Evolutionary conservation across 2,888 invertebrate genomes (phyloP), one percentile per base, ranked within the genome.

Genomic region (Stenurella melanura): DNA sequence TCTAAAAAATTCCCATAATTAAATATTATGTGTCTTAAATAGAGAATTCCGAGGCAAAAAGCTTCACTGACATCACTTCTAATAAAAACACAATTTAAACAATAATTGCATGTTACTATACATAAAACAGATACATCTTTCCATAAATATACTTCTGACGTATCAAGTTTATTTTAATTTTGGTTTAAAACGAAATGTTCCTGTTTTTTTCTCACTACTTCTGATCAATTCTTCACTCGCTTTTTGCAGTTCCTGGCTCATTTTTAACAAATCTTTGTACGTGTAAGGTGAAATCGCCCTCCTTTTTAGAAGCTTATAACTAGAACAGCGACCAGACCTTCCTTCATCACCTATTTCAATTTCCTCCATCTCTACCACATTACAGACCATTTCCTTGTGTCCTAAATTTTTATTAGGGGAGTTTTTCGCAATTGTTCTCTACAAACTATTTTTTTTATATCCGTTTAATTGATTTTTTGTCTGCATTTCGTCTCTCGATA

Each of bases 331-430:
- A 2, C 4, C 26, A 26, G 6, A 5, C 15, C 3, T n/a, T 30
- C 10, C 19, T 12, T 38, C 42, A 12, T 30, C 60, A 15, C 70
- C 26, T 17, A 17, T 18, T 69, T 72, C 68, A 6, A 80, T 76
- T 67, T 80, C 80, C 68, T 76, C 67, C 2, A 78, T 78, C 38
- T 67, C 72, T 18, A 63, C 42, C 15, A 78, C 12, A n/a, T 61
- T 11, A 54, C 80, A 78, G 15, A 64, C 63, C 56, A 77, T 67
- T 42, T 73, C 74, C 10, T 63, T 66, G 18, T 42, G 4, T 10
- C 9, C 3, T 7, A 34, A 4, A 34, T 34, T 34, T 7, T 34
- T 34, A 34, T 7, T 5, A 0, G 30, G 7, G 9, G 30, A 34
- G 10, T 26, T 18, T 12, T 58, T 15, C 19, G n/a, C 9, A 1